Conservation (phyloP, 2,113 vertebrate genomes). For the Cairina moschata region DNA sequence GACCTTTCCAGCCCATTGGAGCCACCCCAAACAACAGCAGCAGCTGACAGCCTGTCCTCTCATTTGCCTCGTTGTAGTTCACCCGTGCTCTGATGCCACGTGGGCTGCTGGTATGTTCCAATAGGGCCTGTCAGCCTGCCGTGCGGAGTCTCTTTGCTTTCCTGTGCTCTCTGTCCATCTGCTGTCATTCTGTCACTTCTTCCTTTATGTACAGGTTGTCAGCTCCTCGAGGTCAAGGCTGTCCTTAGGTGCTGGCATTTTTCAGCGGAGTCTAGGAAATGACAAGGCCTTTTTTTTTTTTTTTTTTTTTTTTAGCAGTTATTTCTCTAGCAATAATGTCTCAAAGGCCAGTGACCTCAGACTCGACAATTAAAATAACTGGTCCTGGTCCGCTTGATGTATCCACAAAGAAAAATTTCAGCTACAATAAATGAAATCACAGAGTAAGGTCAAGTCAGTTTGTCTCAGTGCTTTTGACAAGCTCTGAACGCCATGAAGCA, state of each 20-base stretch:
- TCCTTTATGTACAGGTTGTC: background rate
- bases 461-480: background rate
- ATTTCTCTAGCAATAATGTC: background rate
- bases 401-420: background rate
- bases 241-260: background rate
- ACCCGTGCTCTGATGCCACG: background rate
- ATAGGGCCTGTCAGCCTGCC: background rate
- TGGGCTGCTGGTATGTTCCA: background rate
- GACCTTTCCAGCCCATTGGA: background rate
- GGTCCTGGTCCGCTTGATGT: background rate
- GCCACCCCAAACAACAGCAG: background rate
- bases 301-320: background rate
- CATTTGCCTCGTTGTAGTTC: background rate
- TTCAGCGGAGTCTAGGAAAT: background rate
- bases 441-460: background rate
- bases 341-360: background rate
- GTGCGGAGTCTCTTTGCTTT: background rate
- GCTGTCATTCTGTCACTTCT: background rate
- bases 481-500: constrained; percentile 59
- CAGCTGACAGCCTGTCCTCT: background rate
- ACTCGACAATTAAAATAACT: background rate
- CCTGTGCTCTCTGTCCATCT: background rate
- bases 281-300: background rate
- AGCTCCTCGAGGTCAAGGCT: background rate
- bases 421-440: background rate